A percentile compares a stretch with the other conserved stretches of the same genome.
phyloP scores from a whole-genome alignment of 1,140 invertebrate genomes.

The Drosophila miranda region DNA sequence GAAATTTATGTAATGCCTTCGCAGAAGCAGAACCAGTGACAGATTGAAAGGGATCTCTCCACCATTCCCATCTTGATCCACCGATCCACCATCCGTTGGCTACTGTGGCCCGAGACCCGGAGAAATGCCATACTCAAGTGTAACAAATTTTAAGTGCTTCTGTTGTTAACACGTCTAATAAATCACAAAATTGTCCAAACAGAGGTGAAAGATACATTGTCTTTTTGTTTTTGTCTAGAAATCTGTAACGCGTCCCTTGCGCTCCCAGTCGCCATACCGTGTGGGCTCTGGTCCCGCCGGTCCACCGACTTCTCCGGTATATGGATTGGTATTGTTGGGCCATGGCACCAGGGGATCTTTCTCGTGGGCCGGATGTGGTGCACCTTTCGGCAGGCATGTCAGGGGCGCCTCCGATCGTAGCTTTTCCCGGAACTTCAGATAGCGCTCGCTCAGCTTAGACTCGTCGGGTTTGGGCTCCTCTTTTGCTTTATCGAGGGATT shows the following conservation, averaged over 20 bases:
- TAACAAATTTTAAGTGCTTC: slow-evolving; percentile 65
- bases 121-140: slow-evolving; percentile 20
- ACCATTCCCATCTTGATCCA: slow-evolving; percentile 26
- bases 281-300: slow-evolving; percentile 99
- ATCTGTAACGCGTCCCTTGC: slow-evolving; percentile 95
- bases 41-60: slow-evolving; percentile 30
- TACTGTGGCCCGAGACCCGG: slow-evolving; percentile 40
- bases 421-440: slow-evolving; percentile 59
- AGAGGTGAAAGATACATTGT: slow-evolving; percentile 14
- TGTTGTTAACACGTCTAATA: slow-evolving; percentile 55
- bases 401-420: slow-evolving; percentile 38
- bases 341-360: slow-evolving; percentile 50
- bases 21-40: slow-evolving; percentile 44
- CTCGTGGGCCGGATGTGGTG: slow-evolving; percentile 56
- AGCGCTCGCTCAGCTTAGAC: slow-evolving; percentile 41
- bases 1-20: slow-evolving; percentile 78
- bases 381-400: slow-evolving; percentile 17
- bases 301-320: slow-evolving; percentile 91
- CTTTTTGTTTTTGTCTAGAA: slow-evolving; percentile 37
- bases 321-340: slow-evolving; percentile 91
- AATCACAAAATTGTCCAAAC: slow-evolving; percentile 51
- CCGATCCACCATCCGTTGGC: slow-evolving; percentile 4
- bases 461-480: neutral
- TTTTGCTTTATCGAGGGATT: neutral
- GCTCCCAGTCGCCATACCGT: slow-evolving; percentile 99